These are phyloP conservation scores for Bostrychus sinensis DNA, from an alignment of 2,113 vertebrate species.

Conservation along the genomic window DNA sequence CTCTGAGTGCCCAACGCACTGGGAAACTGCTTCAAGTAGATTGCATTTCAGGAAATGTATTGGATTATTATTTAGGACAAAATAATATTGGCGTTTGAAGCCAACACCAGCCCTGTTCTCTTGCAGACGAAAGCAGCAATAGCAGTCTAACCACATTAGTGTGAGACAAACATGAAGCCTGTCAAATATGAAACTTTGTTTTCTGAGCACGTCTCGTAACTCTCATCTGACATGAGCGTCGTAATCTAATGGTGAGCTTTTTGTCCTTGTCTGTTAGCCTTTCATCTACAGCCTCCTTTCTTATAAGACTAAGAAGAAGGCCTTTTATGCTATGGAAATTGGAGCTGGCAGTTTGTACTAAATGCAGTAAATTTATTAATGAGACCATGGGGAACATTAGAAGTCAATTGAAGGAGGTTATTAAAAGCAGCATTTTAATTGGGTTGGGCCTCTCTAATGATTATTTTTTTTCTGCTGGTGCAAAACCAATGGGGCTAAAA, in stretches of 20 bases:
- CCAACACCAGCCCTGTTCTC: background rate
- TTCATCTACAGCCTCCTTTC: conserved; percentile 52
- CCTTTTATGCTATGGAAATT: conserved; percentile 64
- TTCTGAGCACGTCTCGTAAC: conserved; percentile 41
- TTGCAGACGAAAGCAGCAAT: conserved; percentile 19
- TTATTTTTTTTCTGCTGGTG: conserved; percentile 56
- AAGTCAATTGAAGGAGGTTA: conserved; percentile 79
- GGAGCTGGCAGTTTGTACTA: conserved; percentile 75
- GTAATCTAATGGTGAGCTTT: conserved; percentile 28
- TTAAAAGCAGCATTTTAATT: conserved; percentile 80
- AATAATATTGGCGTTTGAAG: conserved; percentile 31
- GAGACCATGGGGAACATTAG: conserved; percentile 75
- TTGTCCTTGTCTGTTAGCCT: conserved; percentile 34
- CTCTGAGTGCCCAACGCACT: conserved; percentile 37
- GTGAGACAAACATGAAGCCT: conserved; percentile 18
- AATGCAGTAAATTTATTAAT: conserved; percentile 79
- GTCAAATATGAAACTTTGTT: conserved; percentile 26
- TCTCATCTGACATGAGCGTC: conserved; percentile 46
- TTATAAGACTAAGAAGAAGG: conserved; percentile 33
- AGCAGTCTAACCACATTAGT: conserved; percentile 40
- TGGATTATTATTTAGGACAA: conserved; percentile 34
- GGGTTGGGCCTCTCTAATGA: conserved; percentile 67
- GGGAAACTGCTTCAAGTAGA: conserved; percentile 38
- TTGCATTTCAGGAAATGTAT: conserved; percentile 45
- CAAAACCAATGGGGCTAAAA: conserved; percentile 60